Evolutionary conservation across 2,888 invertebrate genomes (phyloP).

Genomic region (Hesperia comma): DNA sequence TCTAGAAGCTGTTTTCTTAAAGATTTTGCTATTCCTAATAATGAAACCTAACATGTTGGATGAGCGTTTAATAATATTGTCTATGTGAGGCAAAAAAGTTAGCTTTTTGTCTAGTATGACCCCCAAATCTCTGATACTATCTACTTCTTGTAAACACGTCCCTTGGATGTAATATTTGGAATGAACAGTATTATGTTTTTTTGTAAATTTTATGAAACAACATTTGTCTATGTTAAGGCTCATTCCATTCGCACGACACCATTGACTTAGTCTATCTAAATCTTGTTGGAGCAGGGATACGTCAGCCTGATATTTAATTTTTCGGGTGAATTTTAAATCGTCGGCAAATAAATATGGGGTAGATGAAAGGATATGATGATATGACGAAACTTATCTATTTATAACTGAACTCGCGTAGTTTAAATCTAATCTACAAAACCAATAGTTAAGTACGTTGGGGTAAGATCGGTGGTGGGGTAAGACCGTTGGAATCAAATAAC

Average conservation of each 20-base stretch:
- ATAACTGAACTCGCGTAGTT: too few relatives aligned
- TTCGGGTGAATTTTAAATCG: constrained; percentile 31
- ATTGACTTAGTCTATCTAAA: constrained; percentile 24
- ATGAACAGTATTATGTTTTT: constrained; percentile 9
- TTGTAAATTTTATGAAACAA: constrained; percentile 28
- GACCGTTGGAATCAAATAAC: too few relatives aligned
- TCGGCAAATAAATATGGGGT: constrained; percentile 28
- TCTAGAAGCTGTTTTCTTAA: constrained; percentile 4
- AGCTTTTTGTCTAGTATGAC: constrained; percentile 15
- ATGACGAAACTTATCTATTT: too few relatives aligned
- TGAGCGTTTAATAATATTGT: constrained; percentile 10
- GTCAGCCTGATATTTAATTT: constrained; percentile 19
- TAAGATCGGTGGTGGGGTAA: too few relatives aligned
- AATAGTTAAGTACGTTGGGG: too few relatives aligned
- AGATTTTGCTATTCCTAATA: constrained; percentile 18
- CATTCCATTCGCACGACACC: constrained; percentile 31
- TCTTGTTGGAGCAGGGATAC: constrained; percentile 30
- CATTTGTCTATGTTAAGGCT: constrained; percentile 30
- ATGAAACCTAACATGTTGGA: constrained; percentile 22
- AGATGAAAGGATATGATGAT: constrained; percentile 22
- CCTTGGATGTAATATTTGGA: constrained; percentile 21
- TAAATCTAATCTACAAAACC: too few relatives aligned
- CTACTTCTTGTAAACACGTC: not conserved
- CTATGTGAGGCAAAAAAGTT: constrained; percentile 16
- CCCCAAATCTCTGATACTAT: constrained; percentile 15